A percentile compares a stretch with the other conserved stretches of the same genome.
Conservation (phyloP, 53 echinoderm and acorn worm species). For the Astropecten irregularis region DNA sequence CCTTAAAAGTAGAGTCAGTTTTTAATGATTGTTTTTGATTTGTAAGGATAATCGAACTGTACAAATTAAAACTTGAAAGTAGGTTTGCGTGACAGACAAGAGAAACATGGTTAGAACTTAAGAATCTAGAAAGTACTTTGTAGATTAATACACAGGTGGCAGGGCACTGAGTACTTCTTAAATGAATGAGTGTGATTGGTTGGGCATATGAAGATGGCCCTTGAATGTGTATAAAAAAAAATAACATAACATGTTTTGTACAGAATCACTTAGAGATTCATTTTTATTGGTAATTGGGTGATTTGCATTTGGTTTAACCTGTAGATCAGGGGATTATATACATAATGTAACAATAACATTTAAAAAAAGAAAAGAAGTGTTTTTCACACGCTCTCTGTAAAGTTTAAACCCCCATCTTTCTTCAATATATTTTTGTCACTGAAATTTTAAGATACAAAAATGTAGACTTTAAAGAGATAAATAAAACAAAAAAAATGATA, state of each 20-base stretch:
- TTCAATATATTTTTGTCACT: slow-evolving; percentile 73
- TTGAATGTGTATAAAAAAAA: slow-evolving; percentile 46
- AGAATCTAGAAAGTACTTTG: slow-evolving; percentile 29
- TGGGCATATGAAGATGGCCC: slow-evolving; percentile 26
- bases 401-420: slow-evolving; percentile 48
- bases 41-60: slow-evolving; percentile 13
- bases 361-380: slow-evolving; percentile 19
- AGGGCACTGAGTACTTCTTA: slow-evolving; percentile 40
- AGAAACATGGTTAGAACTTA: neutral
- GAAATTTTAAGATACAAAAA: slow-evolving; percentile 59
- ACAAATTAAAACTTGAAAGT: slow-evolving; percentile 33
- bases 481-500: slow-evolving; percentile 14
- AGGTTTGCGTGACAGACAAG: slow-evolving; percentile 16
- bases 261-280: slow-evolving; percentile 36
- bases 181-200: slow-evolving; percentile 24
- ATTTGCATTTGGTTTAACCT: slow-evolving; percentile 22
- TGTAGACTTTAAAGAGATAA: slow-evolving; percentile 55
- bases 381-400: slow-evolving; percentile 43
- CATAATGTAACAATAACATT: slow-evolving; percentile 32
- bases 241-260: slow-evolving; percentile 34
- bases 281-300: slow-evolving; percentile 21
- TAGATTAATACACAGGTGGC: slow-evolving; percentile 49
- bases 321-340: slow-evolving; percentile 44
- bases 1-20: too few species aligned
- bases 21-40: neutral